Base-by-base conservation (phyloP, 2,888 invertebrate species). In the Drosophila affinis region DNA sequence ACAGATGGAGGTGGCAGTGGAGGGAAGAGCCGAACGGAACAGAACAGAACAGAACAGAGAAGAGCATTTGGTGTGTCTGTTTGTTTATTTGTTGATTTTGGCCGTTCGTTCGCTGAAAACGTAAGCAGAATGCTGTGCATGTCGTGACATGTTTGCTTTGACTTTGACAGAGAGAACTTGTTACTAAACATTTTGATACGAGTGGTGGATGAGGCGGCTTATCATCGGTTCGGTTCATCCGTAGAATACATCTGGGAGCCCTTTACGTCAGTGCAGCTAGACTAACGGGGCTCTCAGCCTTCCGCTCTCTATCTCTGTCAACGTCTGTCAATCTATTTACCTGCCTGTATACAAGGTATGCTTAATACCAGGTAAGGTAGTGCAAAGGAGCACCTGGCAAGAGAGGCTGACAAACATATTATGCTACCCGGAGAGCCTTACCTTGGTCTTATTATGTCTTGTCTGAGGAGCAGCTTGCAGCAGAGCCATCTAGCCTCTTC, bases 31-130 rank as follows among this genome's bases (percentile, higher is more conserved):
- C 21, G 62, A 32, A 44, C 44, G n/a, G 27, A 17, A 55, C 24
- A 21, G 62, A 32, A 44, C 44, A 21, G 62, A 32, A 44, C 44
- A 21, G 27, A 21, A 54, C 32, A 9, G 34, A 55, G 58, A 70
- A 70, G 69, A 75, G 29, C 24, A 49, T 53, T 53, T 51, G 51
- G 51, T 51, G 58, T 55, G 48, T 59, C 47, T 81, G 73, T 72
- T 72, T 65, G 59, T 53, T 69, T 71, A 56, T 59, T 76, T 73
- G 64, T 72, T 79, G 58, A 62, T 58, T 64, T 78, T 76, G 24
- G 39, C 29, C 39, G 60, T 62, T 52, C 39, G 65, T 70, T 61
- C 62, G 79, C 58, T 61, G 52, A 75, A 62, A 53, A 52, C 61
- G 48, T 32, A 64, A 53, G 57, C 61, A 45, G 34, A 68, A 60